These are phyloP conservation scores for Plagodis dolabraria DNA, from an alignment of 2,888 invertebrate species.

Conservation along the genomic window DNA sequence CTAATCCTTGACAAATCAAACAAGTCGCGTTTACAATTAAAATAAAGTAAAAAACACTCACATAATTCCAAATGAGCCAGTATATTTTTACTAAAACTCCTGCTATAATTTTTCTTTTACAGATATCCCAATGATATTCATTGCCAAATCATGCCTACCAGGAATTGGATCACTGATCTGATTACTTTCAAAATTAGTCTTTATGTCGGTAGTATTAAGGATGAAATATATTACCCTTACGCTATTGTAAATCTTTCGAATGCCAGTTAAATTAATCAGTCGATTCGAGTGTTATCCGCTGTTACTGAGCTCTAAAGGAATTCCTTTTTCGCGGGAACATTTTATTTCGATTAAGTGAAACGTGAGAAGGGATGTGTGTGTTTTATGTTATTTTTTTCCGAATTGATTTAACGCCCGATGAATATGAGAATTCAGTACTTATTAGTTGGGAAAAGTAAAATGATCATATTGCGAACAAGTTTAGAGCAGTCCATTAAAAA, in stretches of 20 bases:
- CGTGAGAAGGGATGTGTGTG: conserved; percentile 27
- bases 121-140: conserved; percentile 35
- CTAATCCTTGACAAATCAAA: neutral
- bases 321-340: conserved; percentile 37
- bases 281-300: conserved; percentile 38
- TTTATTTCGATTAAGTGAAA: conserved; percentile 42
- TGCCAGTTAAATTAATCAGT: conserved; percentile 44
- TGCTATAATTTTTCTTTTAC: conserved; percentile 18
- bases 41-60: too few species aligned
- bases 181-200: conserved; percentile 32
- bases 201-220: conserved; percentile 31
- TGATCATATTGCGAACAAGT: too few species aligned
- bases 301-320: conserved; percentile 38
- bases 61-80: conserved; percentile 8
- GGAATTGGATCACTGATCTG: conserved; percentile 32
- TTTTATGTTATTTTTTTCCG: conserved; percentile 22
- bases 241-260: conserved; percentile 39
- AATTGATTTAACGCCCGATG: conserved; percentile 5
- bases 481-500: too few species aligned
- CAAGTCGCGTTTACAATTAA: too few species aligned
- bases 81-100: conserved; percentile 16
- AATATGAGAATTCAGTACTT: too few species aligned
- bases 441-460: too few species aligned
- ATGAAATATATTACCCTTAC: conserved; percentile 28
- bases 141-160: conserved; percentile 32